These are phyloP conservation scores for Dendronephthya gigantea DNA, from an alignment of 64 coral and sea anemone genomes.

Conservation along the genomic window DNA sequence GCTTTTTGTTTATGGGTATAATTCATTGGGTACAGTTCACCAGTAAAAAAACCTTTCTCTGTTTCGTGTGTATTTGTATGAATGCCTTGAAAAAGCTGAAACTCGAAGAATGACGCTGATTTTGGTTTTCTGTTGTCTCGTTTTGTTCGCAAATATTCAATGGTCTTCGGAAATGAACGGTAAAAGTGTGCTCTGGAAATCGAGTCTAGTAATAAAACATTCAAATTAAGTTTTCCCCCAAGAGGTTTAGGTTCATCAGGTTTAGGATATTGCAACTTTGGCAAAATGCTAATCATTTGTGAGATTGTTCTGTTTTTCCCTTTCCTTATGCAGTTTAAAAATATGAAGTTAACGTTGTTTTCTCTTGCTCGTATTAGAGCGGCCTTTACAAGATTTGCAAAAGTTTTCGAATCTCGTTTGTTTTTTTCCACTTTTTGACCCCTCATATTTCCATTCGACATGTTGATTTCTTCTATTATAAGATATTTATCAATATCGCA, in stretches of 20 bases:
- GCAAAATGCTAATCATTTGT: too few species aligned
- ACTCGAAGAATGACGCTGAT: constrained; percentile 11
- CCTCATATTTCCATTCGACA: too few species aligned
- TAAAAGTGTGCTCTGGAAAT: constrained; percentile 35
- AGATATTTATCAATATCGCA: too few species aligned
- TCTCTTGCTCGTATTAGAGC: too few species aligned
- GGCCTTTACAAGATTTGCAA: too few species aligned
- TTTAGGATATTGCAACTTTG: too few species aligned
- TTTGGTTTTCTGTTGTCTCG: background rate
- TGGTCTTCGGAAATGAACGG: constrained; percentile 32
- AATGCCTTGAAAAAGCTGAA: constrained; percentile 20
- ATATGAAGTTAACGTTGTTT: too few species aligned
- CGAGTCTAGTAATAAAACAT: constrained; percentile 25
- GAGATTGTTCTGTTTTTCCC: too few species aligned
- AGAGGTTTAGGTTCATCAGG: background rate
- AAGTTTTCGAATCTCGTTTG: too few species aligned
- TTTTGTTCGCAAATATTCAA: constrained; percentile 9
- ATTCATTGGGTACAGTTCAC: constrained; percentile 8
- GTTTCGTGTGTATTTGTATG: constrained; percentile 15
- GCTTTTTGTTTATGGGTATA: background rate
- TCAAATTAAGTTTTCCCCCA: background rate
- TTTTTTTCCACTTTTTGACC: too few species aligned
- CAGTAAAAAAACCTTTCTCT: constrained; percentile 13
- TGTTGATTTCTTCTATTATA: too few species aligned
- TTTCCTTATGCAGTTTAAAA: too few species aligned